phyloP scores from a whole-genome alignment of 2,888 invertebrate genomes.

The Drosophila neonasuta region DNA sequence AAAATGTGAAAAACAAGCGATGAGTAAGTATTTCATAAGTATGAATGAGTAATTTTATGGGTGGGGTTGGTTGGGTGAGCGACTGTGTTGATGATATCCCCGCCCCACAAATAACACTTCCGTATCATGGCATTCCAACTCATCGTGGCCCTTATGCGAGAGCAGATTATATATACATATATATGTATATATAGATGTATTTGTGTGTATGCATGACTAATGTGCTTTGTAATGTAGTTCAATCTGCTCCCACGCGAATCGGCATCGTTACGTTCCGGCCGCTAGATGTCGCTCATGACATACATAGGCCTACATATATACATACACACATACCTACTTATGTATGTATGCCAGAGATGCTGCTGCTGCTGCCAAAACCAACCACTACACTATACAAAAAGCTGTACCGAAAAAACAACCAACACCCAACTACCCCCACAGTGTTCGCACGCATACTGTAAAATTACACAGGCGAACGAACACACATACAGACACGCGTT shows the following conservation, averaged over 20 bases:
- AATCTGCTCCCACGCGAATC: constrained; percentile 57
- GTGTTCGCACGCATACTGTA: constrained; percentile 41
- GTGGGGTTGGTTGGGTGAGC: constrained; percentile 20
- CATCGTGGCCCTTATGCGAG: constrained; percentile 25
- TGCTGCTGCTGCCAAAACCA: constrained; percentile 47
- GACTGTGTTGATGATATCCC: constrained; percentile 23
- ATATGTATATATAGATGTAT: neutral
- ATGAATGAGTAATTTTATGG: constrained; percentile 47
- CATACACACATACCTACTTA: constrained; percentile 28
- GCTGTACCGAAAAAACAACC: constrained; percentile 69
- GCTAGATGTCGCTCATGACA: constrained; percentile 74
- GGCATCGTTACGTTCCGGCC: constrained; percentile 39
- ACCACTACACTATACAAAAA: constrained; percentile 58
- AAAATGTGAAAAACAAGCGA: constrained; percentile 12
- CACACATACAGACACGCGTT: constrained; percentile 56
- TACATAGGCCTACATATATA: constrained; percentile 59
- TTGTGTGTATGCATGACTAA: constrained; percentile 54
- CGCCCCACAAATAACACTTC: constrained; percentile 23
- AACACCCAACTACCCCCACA: constrained; percentile 72
- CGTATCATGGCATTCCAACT: constrained; percentile 51
- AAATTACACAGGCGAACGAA: constrained; percentile 58
- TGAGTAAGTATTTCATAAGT: constrained; percentile 48
- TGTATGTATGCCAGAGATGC: constrained; percentile 61
- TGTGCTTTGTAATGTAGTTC: constrained; percentile 67
- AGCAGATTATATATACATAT: neutral